phyloP scores from a whole-genome alignment of 2,888 invertebrate genomes.

The Branchinecta sandiegonensis region DNA sequence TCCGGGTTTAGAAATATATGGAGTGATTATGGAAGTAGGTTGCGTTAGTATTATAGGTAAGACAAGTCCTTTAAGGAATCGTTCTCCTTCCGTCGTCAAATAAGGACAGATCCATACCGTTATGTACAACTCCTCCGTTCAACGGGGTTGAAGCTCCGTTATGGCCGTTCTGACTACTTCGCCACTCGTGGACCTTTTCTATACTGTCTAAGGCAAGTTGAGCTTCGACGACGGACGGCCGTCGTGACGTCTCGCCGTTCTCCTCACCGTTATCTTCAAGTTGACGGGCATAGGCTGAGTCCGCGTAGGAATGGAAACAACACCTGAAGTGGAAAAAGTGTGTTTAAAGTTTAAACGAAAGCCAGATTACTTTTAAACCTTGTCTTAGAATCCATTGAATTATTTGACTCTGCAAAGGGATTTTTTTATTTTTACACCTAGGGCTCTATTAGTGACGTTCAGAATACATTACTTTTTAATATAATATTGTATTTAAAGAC shows the following conservation, averaged over 20 bases:
- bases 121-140: slow-evolving; percentile 18
- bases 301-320: slow-evolving; percentile 95
- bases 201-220: slow-evolving; percentile 32
- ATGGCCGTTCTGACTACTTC: slow-evolving; percentile 35
- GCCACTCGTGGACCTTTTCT: slow-evolving; percentile 44
- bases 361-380: too few relatives aligned
- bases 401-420: too few relatives aligned
- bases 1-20: too few relatives aligned
- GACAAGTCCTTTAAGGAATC: too few relatives aligned
- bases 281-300: slow-evolving; percentile 79
- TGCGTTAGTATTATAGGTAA: too few relatives aligned
- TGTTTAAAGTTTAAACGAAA: too few relatives aligned
- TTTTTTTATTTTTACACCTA: too few relatives aligned
- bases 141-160: slow-evolving; percentile 22
- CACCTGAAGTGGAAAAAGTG: slow-evolving; percentile 37
- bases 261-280: slow-evolving; percentile 36
- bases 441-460: too few relatives aligned
- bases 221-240: slow-evolving; percentile 27
- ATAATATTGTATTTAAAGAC: too few relatives aligned
- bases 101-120: slow-evolving; percentile 25
- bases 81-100: not conserved
- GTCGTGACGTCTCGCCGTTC: slow-evolving; percentile 17
- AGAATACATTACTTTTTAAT: too few relatives aligned
- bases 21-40: too few relatives aligned
- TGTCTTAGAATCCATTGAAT: too few relatives aligned